Percentiles rank a stretch among this genome's conserved stretches.
Conservation (phyloP, 1,140 invertebrate species). For the Rhagoletis pomonella region DNA sequence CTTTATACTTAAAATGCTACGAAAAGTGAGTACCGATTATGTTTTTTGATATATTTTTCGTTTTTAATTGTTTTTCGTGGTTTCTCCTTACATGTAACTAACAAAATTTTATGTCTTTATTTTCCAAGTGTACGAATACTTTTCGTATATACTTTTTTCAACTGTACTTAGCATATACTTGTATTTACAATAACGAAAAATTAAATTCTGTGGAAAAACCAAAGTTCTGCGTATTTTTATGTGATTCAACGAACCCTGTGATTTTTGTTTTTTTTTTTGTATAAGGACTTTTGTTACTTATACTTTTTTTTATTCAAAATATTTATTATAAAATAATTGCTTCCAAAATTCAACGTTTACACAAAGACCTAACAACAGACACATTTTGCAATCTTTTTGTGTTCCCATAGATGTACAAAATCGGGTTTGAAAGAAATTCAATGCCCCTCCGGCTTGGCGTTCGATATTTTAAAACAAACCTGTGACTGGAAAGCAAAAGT, state of each 20-base stretch:
- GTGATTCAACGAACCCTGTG: neutral
- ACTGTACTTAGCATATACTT: constrained; percentile 14
- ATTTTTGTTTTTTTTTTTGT: neutral
- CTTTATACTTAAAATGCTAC: too few relatives aligned
- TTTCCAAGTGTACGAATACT: neutral
- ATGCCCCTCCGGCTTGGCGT: constrained; percentile 94
- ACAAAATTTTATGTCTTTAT: constrained; percentile 30
- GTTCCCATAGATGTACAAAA: constrained; percentile 86
- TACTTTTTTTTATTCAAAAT: neutral
- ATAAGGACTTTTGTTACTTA: constrained; percentile 26
- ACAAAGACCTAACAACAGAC: constrained; percentile 39
- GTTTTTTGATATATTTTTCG: constrained; percentile 14
- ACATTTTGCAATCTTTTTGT: constrained; percentile 58
- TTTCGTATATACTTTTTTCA: constrained; percentile 14
- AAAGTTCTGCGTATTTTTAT: constrained; percentile 36
- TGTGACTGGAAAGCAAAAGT: constrained; percentile 98
- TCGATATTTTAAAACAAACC: constrained; percentile 97
- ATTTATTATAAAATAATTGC: neutral
- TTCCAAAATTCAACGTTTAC: neutral
- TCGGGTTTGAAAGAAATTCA: constrained; percentile 95
- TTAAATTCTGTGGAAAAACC: constrained; percentile 32
- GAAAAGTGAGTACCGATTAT: neutral
- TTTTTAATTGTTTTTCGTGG: constrained; percentile 7
- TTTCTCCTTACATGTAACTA: constrained; percentile 37
- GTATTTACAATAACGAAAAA: constrained; percentile 10